A percentile compares a stretch with the other conserved stretches of the same genome.
phyloP scores from a whole-genome alignment of 2,797 vertebrate genomes.

The Acipenser oxyrinchus region DNA sequence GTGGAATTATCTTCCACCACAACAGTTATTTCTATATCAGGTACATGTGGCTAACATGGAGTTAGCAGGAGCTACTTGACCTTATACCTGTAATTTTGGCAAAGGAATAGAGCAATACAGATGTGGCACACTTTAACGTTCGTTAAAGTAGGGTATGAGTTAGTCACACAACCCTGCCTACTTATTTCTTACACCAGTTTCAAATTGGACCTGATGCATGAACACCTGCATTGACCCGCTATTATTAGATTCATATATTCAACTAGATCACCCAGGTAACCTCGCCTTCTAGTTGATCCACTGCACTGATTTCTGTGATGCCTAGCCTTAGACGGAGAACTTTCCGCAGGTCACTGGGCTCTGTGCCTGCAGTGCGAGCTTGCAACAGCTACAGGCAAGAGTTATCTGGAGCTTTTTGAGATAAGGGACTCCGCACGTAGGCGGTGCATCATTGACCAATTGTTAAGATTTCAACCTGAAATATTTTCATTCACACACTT shows the following conservation, averaged over 20 bases:
- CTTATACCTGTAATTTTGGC: too few relatives aligned
- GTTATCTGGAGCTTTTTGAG: conserved; percentile 12
- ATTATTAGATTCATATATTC: too few relatives aligned
- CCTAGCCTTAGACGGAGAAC: neutral
- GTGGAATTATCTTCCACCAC: too few relatives aligned
- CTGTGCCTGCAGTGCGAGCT: neutral
- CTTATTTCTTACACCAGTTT: neutral
- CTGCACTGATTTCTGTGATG: neutral
- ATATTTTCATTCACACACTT: conserved; percentile 15
- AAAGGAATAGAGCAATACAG: too few relatives aligned
- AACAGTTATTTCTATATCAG: too few relatives aligned
- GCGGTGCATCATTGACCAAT: conserved; percentile 7
- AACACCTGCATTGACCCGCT: neutral
- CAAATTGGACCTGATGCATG: neutral
- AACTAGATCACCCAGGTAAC: neutral
- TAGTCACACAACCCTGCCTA: too few relatives aligned
- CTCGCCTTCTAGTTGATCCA: neutral
- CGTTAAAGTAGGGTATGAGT: too few relatives aligned
- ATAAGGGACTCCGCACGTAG: conserved; percentile 5
- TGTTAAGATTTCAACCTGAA: conserved; percentile 10
- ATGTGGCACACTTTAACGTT: too few relatives aligned
- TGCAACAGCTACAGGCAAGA: conserved; percentile 3
- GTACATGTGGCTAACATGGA: too few relatives aligned
- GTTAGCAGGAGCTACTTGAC: too few relatives aligned
- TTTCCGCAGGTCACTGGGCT: neutral